A percentile compares a stretch with the other conserved stretches of the same genome.
Evolutionary conservation across 30 jellyfish, hydroid and myxozoan genomes (phyloP).

Genomic region (Aurelia sp.): DNA sequence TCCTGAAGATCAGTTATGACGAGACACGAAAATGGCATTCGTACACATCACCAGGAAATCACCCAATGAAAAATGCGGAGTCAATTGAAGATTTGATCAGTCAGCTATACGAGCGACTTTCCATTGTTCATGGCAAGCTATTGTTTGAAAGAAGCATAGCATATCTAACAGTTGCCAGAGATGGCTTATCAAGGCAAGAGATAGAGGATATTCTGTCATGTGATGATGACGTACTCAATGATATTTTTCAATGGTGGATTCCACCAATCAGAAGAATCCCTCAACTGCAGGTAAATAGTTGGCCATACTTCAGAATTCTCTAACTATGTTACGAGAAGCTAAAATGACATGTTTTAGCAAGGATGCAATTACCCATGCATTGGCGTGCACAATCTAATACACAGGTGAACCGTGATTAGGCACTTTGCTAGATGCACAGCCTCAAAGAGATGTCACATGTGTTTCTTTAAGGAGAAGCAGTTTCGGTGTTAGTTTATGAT

Average conservation of each 20-base stretch:
- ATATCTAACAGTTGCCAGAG: conserved; percentile 38
- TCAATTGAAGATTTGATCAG: conserved; percentile 16
- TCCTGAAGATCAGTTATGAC: conserved; percentile 34
- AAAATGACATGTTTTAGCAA: no score
- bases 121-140: conserved; percentile 21
- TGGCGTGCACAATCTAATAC: no score
- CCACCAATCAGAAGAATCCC: conserved; percentile 54
- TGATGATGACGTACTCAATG: conserved; percentile 43
- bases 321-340: no score
- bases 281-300: conserved; percentile 26
- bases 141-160: conserved; percentile 42
- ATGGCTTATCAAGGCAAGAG: conserved; percentile 48
- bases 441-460: no score
- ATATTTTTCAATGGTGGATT: conserved; percentile 56
- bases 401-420: no score
- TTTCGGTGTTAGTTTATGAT: no score
- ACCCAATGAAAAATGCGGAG: conserved; percentile 18
- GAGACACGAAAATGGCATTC: conserved; percentile 43
- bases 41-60: conserved; percentile 7
- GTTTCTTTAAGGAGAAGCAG: no score
- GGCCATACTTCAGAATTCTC: no score
- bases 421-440: no score
- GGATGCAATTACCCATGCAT: no score
- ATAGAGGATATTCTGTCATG: conserved; percentile 45
- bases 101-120: conserved; percentile 13